Conservation (phyloP, 2,113 vertebrate species). For the Alaudala cheleensis region DNA sequence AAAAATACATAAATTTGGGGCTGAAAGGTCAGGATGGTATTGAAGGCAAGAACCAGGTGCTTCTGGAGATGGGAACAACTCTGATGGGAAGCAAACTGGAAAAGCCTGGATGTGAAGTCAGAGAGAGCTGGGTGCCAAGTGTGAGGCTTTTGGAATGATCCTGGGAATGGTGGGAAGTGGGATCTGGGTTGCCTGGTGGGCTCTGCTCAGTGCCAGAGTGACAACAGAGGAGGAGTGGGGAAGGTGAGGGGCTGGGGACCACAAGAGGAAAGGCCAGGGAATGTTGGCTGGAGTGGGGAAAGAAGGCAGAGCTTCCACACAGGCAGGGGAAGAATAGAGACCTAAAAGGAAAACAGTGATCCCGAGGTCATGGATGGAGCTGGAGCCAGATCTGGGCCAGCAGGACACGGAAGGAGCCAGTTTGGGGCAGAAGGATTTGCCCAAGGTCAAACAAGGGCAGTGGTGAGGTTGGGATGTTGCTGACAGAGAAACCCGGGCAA, state of each 20-base stretch:
- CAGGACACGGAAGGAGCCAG: not conserved
- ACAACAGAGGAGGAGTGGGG: not conserved
- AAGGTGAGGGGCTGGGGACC: rapidly evolving
- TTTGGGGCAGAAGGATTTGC: not conserved
- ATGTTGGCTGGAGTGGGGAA: not conserved
- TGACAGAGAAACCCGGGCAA: not conserved
- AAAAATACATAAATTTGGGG: not conserved
- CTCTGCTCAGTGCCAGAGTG: not conserved
- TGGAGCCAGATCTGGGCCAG: not conserved
- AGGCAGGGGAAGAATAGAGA: not conserved
- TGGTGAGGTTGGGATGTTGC: not conserved
- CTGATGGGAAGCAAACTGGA: not conserved
- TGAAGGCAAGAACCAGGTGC: not conserved
- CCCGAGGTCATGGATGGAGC: not conserved
- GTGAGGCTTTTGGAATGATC: not conserved
- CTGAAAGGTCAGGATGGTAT: not conserved
- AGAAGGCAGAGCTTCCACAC: not conserved
- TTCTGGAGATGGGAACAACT: not conserved
- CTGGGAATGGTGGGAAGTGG: not conserved
- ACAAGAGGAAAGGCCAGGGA: not conserved
- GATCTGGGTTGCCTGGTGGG: not conserved
- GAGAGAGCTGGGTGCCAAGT: rapidly evolving
- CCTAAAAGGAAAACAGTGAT: not conserved
- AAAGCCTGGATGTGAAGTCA: not conserved
- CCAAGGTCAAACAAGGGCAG: not conserved